Conservation (phyloP, 1,140 invertebrate genomes). For the Drosophila rufa region DNA sequence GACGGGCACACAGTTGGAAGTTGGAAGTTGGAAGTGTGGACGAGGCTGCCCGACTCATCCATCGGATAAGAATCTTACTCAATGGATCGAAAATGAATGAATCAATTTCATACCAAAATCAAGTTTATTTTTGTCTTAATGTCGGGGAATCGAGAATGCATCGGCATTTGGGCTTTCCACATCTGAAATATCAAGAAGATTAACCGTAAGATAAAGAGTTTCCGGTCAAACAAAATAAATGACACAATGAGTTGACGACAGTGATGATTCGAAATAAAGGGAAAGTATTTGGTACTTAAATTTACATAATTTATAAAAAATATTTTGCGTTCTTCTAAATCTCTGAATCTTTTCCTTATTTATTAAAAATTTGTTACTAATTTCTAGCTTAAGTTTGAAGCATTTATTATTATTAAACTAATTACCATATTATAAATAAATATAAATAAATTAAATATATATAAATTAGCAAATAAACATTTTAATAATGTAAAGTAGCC, state of each 20-base stretch:
- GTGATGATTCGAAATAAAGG: conserved; percentile 8
- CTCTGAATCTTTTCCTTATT: not conserved
- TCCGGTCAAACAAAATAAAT: conserved; percentile 73
- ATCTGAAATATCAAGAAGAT: conserved; percentile 77
- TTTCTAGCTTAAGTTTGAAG: not conserved
- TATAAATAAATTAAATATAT: not conserved
- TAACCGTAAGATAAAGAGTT: conserved; percentile 74
- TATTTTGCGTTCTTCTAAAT: too few species aligned
- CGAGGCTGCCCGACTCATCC: conserved; percentile 39
- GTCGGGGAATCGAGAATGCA: conserved; percentile 63
- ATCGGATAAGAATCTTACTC: conserved; percentile 51
- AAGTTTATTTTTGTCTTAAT: conserved; percentile 65
- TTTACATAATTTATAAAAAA: not conserved
- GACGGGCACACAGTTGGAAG: conserved; percentile 39
- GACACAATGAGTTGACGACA: conserved; percentile 53
- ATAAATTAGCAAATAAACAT: too few species aligned
- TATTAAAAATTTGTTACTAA: not conserved
- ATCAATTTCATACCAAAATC: conserved; percentile 62
- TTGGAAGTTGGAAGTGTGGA: conserved; percentile 36
- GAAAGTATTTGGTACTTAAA: too few species aligned
- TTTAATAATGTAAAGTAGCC: not conserved
- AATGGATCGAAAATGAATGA: conserved; percentile 69
- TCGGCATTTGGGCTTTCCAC: conserved; percentile 62
- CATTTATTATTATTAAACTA: too few species aligned
- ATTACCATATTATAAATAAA: too few species aligned